A percentile compares a stretch with the other conserved stretches of the same genome.
phyloP scores from a whole-genome alignment of 1,140 invertebrate species.

The Parapsyche elsis region DNA sequence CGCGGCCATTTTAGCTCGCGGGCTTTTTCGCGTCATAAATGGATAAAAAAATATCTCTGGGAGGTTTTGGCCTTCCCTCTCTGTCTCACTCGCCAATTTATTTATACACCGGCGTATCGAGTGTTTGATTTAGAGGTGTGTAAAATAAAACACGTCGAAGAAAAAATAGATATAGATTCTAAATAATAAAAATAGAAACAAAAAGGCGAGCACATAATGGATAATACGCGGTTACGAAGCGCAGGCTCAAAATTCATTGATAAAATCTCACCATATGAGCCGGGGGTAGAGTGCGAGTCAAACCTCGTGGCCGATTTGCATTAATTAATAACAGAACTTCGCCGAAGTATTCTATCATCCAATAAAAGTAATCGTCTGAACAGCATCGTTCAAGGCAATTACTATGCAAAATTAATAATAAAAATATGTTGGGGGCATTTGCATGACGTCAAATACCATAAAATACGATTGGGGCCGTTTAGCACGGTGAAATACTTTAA shows the following conservation, averaged over 20 bases:
- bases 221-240: not conserved
- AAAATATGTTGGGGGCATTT: too few relatives aligned
- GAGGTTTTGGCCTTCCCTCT: slow-evolving; percentile 2
- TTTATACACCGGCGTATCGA: slow-evolving; percentile 10
- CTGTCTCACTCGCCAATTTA: not conserved
- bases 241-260: not conserved
- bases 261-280: not conserved
- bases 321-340: too few relatives aligned
- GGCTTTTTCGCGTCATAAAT: slow-evolving; percentile 34
- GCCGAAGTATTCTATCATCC: too few relatives aligned
- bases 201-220: not conserved
- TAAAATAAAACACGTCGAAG: not conserved
- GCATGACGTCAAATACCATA: too few relatives aligned
- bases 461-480: too few relatives aligned
- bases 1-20: slow-evolving; percentile 30
- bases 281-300: not conserved
- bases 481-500: too few relatives aligned
- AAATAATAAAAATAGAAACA: too few relatives aligned
- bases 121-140: slow-evolving; percentile 21
- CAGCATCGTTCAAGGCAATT: too few relatives aligned
- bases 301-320: not conserved
- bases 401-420: too few relatives aligned
- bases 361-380: too few relatives aligned
- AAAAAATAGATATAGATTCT: not conserved
- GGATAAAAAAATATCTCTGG: slow-evolving; percentile 24